Evolutionary conservation across 2,797 vertebrate species (phyloP).

Genomic region (Harpagifer antarcticus): DNA sequence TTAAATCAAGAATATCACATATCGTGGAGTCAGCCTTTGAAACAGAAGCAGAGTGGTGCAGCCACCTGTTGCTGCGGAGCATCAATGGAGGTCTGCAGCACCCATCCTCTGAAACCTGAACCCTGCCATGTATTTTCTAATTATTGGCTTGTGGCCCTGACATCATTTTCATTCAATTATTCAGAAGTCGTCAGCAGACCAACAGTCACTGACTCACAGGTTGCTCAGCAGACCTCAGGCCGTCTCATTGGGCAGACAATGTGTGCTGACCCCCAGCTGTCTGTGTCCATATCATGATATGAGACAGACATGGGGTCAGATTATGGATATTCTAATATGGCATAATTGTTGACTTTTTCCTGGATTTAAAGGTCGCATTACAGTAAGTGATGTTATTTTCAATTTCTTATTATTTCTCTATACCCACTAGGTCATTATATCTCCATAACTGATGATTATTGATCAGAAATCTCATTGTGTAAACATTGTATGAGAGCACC

Average conservation of each 20-base stretch:
- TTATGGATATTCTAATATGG: too few relatives aligned
- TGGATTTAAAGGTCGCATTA: too few relatives aligned
- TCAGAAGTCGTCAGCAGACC: constrained; percentile 42
- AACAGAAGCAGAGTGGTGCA: constrained; percentile 32
- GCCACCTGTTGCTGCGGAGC: constrained; percentile 49
- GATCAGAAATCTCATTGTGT: too few relatives aligned
- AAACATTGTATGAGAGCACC: too few relatives aligned
- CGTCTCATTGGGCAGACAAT: constrained; percentile 42
- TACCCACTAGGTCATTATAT: too few relatives aligned
- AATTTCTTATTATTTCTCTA: too few relatives aligned
- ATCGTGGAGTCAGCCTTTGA: constrained; percentile 21
- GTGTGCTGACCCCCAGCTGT: constrained; percentile 58
- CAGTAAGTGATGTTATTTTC: too few relatives aligned
- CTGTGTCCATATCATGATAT: neutral
- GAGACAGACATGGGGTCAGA: too few relatives aligned
- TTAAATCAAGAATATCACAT: constrained; percentile 31
- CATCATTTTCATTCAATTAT: constrained; percentile 71
- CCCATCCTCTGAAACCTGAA: constrained; percentile 47
- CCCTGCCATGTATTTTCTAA: constrained; percentile 28
- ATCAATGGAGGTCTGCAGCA: constrained; percentile 28
- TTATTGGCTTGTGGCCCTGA: constrained; percentile 45
- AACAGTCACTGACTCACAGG: constrained; percentile 18
- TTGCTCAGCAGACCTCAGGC: constrained; percentile 54
- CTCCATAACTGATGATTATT: too few relatives aligned
- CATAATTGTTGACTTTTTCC: too few relatives aligned